These are phyloP conservation scores for Glareola pratincola DNA, from an alignment of 2,113 vertebrate genomes.

Conservation along the genomic window DNA sequence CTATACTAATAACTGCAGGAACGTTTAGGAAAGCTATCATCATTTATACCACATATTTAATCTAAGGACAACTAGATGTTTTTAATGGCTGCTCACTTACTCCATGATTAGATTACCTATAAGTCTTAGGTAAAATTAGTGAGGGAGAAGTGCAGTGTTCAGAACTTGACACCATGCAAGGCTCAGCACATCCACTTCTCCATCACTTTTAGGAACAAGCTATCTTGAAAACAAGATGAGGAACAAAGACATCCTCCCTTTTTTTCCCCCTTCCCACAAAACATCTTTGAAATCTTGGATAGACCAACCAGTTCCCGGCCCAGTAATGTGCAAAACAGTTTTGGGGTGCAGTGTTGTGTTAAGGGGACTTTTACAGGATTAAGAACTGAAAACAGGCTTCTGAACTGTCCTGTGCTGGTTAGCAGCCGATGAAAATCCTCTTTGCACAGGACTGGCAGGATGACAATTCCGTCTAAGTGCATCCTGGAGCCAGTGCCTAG, in stretches of 20 bases:
- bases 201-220: neutral
- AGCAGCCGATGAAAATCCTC: neutral
- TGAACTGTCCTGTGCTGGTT: neutral
- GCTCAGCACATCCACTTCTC: neutral
- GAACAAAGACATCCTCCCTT: neutral
- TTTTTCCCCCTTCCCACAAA: neutral
- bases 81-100: neutral
- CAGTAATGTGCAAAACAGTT: neutral
- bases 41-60: neutral
- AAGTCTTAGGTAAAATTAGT: neutral
- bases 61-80: neutral
- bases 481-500: neutral
- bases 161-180: neutral
- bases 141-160: neutral
- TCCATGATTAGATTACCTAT: neutral
- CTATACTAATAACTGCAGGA: neutral
- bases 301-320: neutral
- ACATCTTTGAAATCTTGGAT: neutral
- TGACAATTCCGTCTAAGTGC: neutral
- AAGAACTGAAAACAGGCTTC: neutral
- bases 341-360: neutral
- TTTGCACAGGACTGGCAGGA: neutral
- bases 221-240: neutral
- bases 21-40: constrained; percentile 2
- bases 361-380: neutral